These are phyloP conservation scores for Heterochromis multidens DNA, from an alignment of 2,113 vertebrate genomes.

Conservation along the genomic window DNA sequence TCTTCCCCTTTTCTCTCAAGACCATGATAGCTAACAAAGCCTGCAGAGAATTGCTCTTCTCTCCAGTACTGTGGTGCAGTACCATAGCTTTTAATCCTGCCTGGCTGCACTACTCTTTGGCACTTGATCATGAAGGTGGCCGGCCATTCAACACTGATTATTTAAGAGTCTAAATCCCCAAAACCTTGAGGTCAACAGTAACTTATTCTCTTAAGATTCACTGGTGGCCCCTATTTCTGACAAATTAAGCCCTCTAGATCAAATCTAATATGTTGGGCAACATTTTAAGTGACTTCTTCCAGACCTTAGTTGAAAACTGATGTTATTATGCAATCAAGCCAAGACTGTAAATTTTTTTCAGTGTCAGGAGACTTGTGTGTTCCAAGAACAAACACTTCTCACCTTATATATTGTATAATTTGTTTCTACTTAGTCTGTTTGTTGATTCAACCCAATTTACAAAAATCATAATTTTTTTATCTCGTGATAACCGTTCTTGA, in stretches of 20 bases:
- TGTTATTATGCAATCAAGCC: background rate
- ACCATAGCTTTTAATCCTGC: background rate
- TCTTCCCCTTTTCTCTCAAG: constrained; percentile 13
- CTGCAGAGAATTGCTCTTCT: constrained; percentile 22
- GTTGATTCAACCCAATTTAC: background rate
- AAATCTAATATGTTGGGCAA: constrained; percentile 3
- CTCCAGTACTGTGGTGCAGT: background rate
- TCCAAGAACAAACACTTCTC: constrained; percentile 9
- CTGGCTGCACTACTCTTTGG: background rate
- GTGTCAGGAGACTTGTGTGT: background rate
- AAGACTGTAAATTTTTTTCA: background rate
- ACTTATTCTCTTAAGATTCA: constrained; percentile 19
- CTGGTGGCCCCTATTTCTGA: constrained; percentile 14
- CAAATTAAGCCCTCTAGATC: constrained; percentile 1
- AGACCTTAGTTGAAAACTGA: constrained; percentile 5
- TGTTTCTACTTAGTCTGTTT: background rate
- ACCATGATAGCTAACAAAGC: constrained; percentile 46
- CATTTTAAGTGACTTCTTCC: constrained; percentile 12
- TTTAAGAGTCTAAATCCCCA: constrained; percentile 17
- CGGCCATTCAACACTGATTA: background rate
- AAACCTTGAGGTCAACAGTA: constrained; percentile 29
- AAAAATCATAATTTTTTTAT: background rate
- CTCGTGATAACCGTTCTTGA: background rate
- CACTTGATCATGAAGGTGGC: background rate
- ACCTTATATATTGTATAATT: background rate